Conservation (phyloP, 1,140 invertebrate genomes). For the Pogonognathellus flavescens region DNA sequence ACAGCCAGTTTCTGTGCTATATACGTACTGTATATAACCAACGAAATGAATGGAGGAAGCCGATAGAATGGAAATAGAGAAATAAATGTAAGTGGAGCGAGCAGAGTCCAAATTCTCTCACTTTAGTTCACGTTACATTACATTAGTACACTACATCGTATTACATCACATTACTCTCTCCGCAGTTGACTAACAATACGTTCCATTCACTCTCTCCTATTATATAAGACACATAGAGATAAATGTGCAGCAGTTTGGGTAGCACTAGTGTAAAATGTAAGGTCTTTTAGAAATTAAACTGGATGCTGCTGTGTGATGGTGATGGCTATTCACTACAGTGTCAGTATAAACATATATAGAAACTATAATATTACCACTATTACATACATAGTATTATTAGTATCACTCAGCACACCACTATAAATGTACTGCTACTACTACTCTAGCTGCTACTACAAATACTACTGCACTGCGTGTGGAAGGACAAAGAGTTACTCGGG, state of each 20-base stretch:
- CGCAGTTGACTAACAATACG: neutral
- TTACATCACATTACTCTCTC: conserved; percentile 3
- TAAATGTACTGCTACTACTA: no score
- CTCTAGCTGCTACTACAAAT: neutral
- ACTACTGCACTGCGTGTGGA: neutral
- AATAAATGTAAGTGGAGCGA: conserved; percentile 43
- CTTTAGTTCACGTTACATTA: conserved; percentile 35
- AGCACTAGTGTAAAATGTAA: no score
- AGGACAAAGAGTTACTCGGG: conserved; percentile 27
- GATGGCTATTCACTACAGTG: neutral
- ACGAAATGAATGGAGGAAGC: neutral
- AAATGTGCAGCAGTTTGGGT: no score
- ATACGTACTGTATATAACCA: neutral
- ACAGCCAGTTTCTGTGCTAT: neutral
- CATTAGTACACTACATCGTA: conserved; percentile 1
- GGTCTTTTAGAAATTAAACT: neutral
- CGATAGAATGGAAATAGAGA: conserved; percentile 15
- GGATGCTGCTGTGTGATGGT: neutral
- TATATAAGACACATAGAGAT: neutral
- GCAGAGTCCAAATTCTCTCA: conserved; percentile 28
- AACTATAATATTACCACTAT: neutral
- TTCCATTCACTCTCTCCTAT: neutral
- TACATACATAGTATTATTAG: neutral
- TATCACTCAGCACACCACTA: neutral
- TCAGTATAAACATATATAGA: neutral